These are phyloP conservation scores for Phoxinus dragarum DNA, from an alignment of 2,797 vertebrate species.

Conservation along the genomic window DNA sequence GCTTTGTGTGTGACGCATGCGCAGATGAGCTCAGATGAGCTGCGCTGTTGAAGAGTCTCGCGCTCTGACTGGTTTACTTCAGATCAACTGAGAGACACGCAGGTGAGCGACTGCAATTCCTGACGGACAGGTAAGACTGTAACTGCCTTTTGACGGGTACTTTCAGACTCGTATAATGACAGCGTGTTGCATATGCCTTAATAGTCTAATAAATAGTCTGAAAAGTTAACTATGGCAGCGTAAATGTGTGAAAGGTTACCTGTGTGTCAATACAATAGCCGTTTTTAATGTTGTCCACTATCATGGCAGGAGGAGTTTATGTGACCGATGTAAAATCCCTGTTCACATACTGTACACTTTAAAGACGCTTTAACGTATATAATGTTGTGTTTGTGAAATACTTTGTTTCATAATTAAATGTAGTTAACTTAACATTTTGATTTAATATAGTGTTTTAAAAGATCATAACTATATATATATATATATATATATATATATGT, in stretches of 20 bases:
- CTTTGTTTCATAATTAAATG: neutral
- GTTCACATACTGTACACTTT: neutral
- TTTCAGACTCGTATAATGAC: neutral
- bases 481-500: no score
- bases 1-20: neutral
- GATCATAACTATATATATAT: neutral
- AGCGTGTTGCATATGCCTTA: neutral
- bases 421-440: neutral
- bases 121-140: constrained; percentile 22
- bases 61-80: neutral
- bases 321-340: neutral
- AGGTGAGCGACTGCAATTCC: constrained; percentile 21
- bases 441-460: neutral
- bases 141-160: neutral
- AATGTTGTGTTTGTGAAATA: neutral
- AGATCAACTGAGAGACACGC: neutral
- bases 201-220: neutral
- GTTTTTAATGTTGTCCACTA: neutral
- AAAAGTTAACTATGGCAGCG: neutral
- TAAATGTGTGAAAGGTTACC: neutral
- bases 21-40: constrained; percentile 18
- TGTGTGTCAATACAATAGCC: neutral
- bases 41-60: neutral
- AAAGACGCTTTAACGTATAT: neutral
- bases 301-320: neutral